A percentile compares a stretch with the other conserved stretches of the same genome.
phyloP scores from a whole-genome alignment of 1,140 invertebrate species.

The Pectinophora gossypiella region DNA sequence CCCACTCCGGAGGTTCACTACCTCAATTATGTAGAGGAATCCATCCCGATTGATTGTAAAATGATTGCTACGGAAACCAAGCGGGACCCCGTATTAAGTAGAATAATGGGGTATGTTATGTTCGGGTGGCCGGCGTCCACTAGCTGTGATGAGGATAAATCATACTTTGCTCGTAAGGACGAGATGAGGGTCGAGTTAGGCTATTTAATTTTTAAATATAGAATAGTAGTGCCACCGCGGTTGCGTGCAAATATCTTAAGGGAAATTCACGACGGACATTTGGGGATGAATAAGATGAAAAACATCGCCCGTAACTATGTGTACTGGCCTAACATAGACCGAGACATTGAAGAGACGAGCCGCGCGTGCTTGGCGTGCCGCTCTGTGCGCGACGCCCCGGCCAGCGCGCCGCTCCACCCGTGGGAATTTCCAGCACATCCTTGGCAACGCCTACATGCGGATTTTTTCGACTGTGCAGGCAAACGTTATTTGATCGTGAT shows the following conservation, averaged over 20 bases:
- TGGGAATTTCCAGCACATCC: slow-evolving; percentile 3
- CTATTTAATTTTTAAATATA: slow-evolving; percentile 29
- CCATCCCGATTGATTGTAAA: neutral
- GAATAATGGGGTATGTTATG: slow-evolving; percentile 11
- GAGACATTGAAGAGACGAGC: slow-evolving; percentile 42
- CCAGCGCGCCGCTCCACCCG: neutral
- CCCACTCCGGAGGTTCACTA: neutral
- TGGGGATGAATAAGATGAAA: slow-evolving; percentile 65
- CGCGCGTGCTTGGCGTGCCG: neutral
- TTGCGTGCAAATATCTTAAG: slow-evolving; percentile 21
- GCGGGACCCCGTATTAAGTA: slow-evolving; percentile 7
- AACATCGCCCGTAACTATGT: slow-evolving; percentile 40
- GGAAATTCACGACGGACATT: slow-evolving; percentile 50
- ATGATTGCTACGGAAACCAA: neutral
- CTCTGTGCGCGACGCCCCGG: neutral
- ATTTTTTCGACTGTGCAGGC: slow-evolving; percentile 28
- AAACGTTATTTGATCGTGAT: slow-evolving; percentile 18
- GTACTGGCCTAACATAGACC: slow-evolving; percentile 61
- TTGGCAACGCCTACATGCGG: slow-evolving; percentile 22
- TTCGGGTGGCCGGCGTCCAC: slow-evolving; percentile 37
- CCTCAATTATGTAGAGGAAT: slow-evolving; percentile 6
- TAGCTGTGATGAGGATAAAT: slow-evolving; percentile 35
- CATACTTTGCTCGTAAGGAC: slow-evolving; percentile 41
- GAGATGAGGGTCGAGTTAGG: slow-evolving; percentile 29
- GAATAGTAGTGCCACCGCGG: slow-evolving; percentile 48